Evolutionary conservation across 2,113 vertebrate species (phyloP), one percentile per base, ranked within the genome.

Genomic region (Albula goreensis): DNA sequence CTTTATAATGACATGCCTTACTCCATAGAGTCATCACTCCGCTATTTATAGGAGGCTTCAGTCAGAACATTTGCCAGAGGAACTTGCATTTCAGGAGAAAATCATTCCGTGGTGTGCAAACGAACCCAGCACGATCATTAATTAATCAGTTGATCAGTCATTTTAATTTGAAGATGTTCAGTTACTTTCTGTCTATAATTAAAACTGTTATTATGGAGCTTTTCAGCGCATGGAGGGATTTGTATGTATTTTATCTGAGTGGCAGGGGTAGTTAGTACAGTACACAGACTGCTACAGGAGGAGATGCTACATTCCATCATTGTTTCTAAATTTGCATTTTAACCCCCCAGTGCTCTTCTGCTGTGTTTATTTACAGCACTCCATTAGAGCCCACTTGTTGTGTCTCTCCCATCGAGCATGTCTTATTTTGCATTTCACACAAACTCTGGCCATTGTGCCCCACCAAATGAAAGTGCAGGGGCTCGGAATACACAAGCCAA

Each of bases 401-500:
- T 88, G 6, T 77, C 78, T n/a, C 50, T 50, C 25, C 31, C 22
- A 53, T 25, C 48, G 88, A 56, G 89, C 88, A 50, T 83, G 84
- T 89, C 87, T 90, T 84, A 85, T 83, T 93, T 88, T 89, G 87
- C 90, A 86, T 91, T 91, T 93, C 84, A 91, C 91, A 92, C 57
- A 80, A 50, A 80, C 79, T 50, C 88, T 80, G 10, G 22, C 70
- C 48, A 85, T 83, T 88, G 74, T 83, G 60, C 12, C 41, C 53
- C 50, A 9, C 83, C 41, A 56, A 41, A 86, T 92, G 91, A 94
- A 93, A 94, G 92, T 90, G 91, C 41, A 79, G 57, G 7, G 22
- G 79, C 84, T 22, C 78, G 81, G 91, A 96, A 96, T 95, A 96
- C 93, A 96, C 95, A 95, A 50, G 80, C 88, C 87, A 92, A 96